phyloP scores from a whole-genome alignment of 92 coral and sea anemone species.

The Montipora capitata region DNA sequence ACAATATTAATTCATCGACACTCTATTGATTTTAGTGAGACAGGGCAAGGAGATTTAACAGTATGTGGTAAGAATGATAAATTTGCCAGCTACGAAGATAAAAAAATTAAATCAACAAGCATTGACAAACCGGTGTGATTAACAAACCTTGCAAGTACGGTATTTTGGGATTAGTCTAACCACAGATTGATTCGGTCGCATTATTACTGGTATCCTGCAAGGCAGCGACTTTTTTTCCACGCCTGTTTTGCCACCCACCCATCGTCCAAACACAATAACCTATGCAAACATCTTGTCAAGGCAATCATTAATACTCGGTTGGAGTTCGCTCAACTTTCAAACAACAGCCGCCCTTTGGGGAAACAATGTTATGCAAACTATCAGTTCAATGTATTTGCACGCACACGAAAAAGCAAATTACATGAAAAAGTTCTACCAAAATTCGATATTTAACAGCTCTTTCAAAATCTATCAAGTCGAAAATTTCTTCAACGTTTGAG shows the following conservation, averaged over 20 bases:
- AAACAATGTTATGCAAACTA: neutral
- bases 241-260: constrained; percentile 19
- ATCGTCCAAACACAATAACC: constrained; percentile 35
- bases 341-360: constrained; percentile 46
- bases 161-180: neutral
- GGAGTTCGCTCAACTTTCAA: constrained; percentile 50
- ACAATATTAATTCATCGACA: neutral
- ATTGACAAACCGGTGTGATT: neutral
- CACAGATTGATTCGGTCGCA: constrained; percentile 11
- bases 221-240: constrained; percentile 5
- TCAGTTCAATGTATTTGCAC: neutral
- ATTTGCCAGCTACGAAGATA: constrained; percentile 9
- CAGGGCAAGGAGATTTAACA: neutral
- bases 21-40: neutral
- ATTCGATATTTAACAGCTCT: neutral
- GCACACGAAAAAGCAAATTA: too few relatives aligned
- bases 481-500: neutral
- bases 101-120: constrained; percentile 17
- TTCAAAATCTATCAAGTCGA: neutral
- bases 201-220: constrained; percentile 8
- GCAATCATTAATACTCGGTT: constrained; percentile 34
- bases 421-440: neutral
- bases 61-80: neutral
- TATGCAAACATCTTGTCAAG: constrained; percentile 56
- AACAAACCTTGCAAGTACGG: constrained; percentile 1